Base-by-base conservation (phyloP, 2,888 invertebrate species). In the Diloba caeruleocephala region DNA sequence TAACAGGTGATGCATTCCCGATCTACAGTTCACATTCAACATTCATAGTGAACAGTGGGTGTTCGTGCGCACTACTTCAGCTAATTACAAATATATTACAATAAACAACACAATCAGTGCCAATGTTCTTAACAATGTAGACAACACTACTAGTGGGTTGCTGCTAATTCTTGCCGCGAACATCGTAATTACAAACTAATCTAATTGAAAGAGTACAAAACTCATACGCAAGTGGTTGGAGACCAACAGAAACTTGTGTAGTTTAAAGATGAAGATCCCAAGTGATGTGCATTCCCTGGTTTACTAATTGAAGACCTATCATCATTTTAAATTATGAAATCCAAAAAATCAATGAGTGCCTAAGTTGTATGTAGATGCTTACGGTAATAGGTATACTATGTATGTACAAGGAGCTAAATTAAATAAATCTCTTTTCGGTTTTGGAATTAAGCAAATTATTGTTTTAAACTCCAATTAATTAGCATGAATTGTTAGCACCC, bases 11-110 rank as follows among this genome's bases (percentile, higher is more conserved):
- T 72, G 77, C 89, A 89, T 89, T 89, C 84, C 80, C 78, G 76
- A 78, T 58, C 90, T 90, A 92, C 88, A 89, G 88, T 89, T 88
- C 89, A 91, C 91, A 92, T 89, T 88, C 86, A 89, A 88, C 88
- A 88, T 79, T 74, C 76, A 80, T 61, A 69, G 77, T 62, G 61
- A 72, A 63, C 71, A 71, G 72, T 84, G 79, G 79, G 65, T 65
- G 66, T 79, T 76, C 76, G 66, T 74, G 81, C 74, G 79, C 81
- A 78, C 71, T 73, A 68, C 70, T 71, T 70, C 44, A 52, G 33
- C 70, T 67, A 67, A 51, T 51, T 64, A 65, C 48, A 46, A 53
- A 38, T 43, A 58, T 21, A 21, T 41, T 28, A 34, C 34, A 31
- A 55, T 51, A 42, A 19, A 65, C 44, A 65, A 59, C 33, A 45